phyloP scores from a whole-genome alignment of 2,888 invertebrate species.

The Lepeophtheirus nordmannii region DNA sequence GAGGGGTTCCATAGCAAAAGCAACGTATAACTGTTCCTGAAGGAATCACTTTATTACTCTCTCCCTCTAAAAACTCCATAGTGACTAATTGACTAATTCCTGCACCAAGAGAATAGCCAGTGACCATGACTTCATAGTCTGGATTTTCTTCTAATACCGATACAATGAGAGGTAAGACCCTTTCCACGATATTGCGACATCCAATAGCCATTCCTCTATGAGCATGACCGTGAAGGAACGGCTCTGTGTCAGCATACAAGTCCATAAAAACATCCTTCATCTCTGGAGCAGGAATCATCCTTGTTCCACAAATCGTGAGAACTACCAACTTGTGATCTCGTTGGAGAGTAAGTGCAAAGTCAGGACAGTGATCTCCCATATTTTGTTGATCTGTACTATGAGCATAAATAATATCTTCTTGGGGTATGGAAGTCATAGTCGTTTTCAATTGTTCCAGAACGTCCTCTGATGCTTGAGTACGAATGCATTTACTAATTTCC shows the following conservation, averaged over 20 bases:
- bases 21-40: neutral
- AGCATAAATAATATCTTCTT: constrained; percentile 3
- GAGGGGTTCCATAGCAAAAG: constrained; percentile 17
- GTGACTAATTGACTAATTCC: constrained; percentile 18
- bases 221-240: constrained; percentile 13
- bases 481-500: constrained; percentile 4
- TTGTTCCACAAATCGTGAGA: constrained; percentile 18
- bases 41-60: neutral
- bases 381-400: constrained; percentile 8
- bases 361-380: constrained; percentile 16
- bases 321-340: constrained; percentile 1
- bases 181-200: constrained; percentile 8
- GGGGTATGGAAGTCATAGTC: neutral
- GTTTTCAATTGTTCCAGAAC: constrained; percentile 1
- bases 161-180: neutral
- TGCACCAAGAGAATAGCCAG: constrained; percentile 20
- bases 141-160: constrained; percentile 4
- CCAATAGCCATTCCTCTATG: constrained; percentile 18
- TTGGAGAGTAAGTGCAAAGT: constrained; percentile 14
- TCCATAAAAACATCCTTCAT: constrained; percentile 22
- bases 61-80: constrained; percentile 7
- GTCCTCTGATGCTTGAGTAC: neutral
- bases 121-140: constrained; percentile 17
- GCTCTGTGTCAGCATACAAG: constrained; percentile 9
- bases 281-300: constrained; percentile 22